Evolutionary conservation across 2,797 vertebrate genomes (phyloP).

Genomic region (Syndactyla subalaris): DNA sequence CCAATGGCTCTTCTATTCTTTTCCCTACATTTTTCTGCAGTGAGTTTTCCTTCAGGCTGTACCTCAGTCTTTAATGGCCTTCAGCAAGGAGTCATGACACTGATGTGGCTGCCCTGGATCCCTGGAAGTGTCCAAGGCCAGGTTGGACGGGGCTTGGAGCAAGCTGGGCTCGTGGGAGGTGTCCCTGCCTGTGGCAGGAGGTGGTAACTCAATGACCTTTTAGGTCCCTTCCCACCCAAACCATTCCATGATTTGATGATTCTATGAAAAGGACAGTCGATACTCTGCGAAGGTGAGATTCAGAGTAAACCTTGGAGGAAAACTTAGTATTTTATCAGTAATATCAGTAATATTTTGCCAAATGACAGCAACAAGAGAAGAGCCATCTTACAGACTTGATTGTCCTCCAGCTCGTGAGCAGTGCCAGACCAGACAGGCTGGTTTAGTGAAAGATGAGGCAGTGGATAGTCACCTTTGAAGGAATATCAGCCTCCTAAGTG

Average conservation of each 20-base stretch:
- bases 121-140: background rate
- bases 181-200: background rate
- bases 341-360: background rate
- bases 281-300: background rate
- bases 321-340: background rate
- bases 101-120: background rate
- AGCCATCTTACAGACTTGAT: background rate
- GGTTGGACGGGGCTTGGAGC: background rate
- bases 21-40: background rate
- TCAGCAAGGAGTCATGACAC: no score
- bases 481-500: background rate
- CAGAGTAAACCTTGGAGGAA: background rate
- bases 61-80: background rate
- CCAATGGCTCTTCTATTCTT: background rate
- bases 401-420: background rate
- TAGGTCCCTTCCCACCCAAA: background rate
- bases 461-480: background rate
- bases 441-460: background rate
- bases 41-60: background rate
- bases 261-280: background rate
- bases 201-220: rapidly evolving
- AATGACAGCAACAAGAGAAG: background rate
- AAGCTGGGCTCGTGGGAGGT: background rate
- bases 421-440: background rate
- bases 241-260: background rate